phyloP scores from a whole-genome alignment of 2,113 vertebrate genomes.

The Prinia subflava region DNA sequence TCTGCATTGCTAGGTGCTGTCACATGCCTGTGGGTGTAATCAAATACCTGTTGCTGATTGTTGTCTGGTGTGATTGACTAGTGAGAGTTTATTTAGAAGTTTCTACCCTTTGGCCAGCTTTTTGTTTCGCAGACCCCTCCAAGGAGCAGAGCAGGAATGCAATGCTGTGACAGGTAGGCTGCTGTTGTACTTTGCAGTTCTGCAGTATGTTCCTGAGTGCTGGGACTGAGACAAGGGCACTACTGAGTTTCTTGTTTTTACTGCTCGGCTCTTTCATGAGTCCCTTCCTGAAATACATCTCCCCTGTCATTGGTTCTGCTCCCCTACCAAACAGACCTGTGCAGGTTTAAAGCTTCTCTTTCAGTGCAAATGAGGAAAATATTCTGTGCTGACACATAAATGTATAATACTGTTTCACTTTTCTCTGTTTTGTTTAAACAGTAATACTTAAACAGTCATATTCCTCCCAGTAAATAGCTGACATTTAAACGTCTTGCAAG shows the following conservation, averaged over 20 bases:
- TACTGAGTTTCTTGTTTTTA: background rate
- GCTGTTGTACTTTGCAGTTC: background rate
- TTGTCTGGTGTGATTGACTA: background rate
- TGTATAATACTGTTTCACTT: background rate
- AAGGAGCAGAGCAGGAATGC: background rate
- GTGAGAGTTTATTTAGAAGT: background rate
- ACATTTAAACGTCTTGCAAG: background rate
- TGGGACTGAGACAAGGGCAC: background rate
- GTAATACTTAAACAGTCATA: background rate
- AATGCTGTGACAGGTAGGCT: background rate
- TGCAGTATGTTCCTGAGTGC: background rate
- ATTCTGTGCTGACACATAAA: background rate
- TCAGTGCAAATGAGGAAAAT: background rate
- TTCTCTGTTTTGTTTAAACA: background rate
- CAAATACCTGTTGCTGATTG: background rate
- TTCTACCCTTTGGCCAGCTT: background rate
- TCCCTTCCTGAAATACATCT: background rate
- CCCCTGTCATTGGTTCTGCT: background rate
- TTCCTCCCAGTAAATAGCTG: background rate
- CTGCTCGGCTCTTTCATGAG: background rate
- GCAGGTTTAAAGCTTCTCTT: background rate
- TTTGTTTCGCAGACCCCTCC: background rate
- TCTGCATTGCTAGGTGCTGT: background rate
- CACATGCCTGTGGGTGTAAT: fast-evolving
- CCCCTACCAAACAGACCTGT: background rate